Evolutionary conservation across 1,140 invertebrate species (phyloP).

Genomic region (Probaryconus sp.): DNA sequence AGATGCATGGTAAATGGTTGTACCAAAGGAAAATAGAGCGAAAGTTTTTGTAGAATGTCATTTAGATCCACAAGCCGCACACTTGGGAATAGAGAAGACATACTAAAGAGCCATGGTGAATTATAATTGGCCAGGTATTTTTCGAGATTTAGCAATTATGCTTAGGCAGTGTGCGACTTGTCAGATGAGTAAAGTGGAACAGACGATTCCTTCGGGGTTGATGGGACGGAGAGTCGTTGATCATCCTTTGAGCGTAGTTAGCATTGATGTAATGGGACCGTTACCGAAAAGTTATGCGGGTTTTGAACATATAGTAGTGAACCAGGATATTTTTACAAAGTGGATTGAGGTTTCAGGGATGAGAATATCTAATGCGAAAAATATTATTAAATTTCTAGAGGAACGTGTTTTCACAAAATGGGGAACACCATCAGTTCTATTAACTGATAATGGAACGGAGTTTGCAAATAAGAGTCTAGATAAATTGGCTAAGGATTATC

Average conservation of each 20-base stretch:
- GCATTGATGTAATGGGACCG: conserved; percentile 65
- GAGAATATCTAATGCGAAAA: no score
- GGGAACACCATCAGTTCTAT: conserved; percentile 60
- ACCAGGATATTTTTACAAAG: conserved; percentile 11
- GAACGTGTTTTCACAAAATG: conserved; percentile 63
- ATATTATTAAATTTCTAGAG: conserved; percentile 54
- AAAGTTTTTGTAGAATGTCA: no score
- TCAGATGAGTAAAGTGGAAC: no score
- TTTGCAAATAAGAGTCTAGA: conserved; percentile 11
- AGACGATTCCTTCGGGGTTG: no score
- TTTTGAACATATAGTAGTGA: conserved; percentile 26
- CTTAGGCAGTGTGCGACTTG: no score
- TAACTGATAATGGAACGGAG: conserved; percentile 4
- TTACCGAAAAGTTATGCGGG: conserved; percentile 60
- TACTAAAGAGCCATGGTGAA: no score
- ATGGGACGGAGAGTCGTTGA: conserved; percentile 52
- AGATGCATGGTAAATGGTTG: no score
- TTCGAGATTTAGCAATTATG: no score
- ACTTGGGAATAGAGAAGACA: no score
- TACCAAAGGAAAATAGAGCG: no score
- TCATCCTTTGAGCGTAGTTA: conserved; percentile 61
- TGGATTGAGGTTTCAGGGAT: conserved; percentile 21
- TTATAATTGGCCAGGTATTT: no score
- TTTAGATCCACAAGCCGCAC: no score
- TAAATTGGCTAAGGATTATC: conserved; percentile 26